phyloP scores from a whole-genome alignment of 92 coral and sea anemone species.

The Zoanthus sansibaricus region DNA sequence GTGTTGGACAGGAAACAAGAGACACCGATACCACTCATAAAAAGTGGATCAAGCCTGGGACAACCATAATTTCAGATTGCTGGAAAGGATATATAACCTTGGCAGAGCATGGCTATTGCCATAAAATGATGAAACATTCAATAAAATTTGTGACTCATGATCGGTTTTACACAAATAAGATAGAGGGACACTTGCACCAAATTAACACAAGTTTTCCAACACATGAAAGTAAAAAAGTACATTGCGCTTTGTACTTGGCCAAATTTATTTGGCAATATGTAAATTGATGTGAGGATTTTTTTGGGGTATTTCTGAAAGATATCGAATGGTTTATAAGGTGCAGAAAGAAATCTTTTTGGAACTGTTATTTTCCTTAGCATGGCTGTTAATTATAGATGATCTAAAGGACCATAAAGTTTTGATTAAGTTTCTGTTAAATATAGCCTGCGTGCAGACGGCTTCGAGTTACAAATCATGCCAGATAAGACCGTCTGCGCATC shows the following conservation, averaged over 20 bases:
- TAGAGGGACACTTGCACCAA: slow-evolving; percentile 49
- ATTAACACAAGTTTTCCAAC: slow-evolving; percentile 44
- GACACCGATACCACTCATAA: slow-evolving; percentile 24
- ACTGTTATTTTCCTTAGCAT: too few relatives aligned
- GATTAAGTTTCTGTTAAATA: too few relatives aligned
- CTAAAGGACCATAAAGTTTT: too few relatives aligned
- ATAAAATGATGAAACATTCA: slow-evolving; percentile 49
- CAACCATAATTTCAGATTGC: slow-evolving; percentile 46
- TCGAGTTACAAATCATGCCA: too few relatives aligned
- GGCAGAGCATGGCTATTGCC: slow-evolving; percentile 42
- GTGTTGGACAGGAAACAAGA: not conserved
- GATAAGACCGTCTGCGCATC: too few relatives aligned
- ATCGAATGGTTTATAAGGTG: not conserved
- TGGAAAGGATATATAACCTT: slow-evolving; percentile 28
- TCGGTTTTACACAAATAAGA: slow-evolving; percentile 40
- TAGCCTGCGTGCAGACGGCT: too few relatives aligned
- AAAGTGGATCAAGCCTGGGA: slow-evolving; percentile 41
- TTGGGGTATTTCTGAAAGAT: slow-evolving; percentile 48
- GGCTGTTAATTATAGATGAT: too few relatives aligned
- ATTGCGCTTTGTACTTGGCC: slow-evolving; percentile 28
- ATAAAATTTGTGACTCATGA: slow-evolving; percentile 47
- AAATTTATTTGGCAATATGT: slow-evolving; percentile 62
- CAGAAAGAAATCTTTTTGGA: too few relatives aligned
- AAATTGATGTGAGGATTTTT: slow-evolving; percentile 49
- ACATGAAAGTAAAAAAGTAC: slow-evolving; percentile 35